Base-by-base conservation (phyloP, 2,113 vertebrate species). In the Onychostoma macrolepis region DNA sequence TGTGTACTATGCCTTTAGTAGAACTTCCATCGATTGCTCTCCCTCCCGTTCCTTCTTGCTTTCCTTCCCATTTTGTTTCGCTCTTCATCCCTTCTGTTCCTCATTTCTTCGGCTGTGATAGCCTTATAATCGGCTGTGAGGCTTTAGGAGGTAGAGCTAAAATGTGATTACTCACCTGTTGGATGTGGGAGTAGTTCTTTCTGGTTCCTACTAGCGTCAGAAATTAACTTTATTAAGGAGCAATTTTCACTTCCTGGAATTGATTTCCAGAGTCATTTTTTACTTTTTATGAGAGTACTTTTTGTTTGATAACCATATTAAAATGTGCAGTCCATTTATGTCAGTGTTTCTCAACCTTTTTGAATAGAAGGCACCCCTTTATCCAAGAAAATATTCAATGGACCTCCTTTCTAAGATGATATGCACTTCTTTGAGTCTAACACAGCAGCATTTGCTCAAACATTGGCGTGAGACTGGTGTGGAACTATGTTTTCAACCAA, bases 31-130 rank as follows among this genome's bases (percentile, higher is more conserved):
- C 11, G n/a, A 89, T 86, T 84, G 2, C 50, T 88, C 76, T 24
- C 84, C 61, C 75, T 78, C 71, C 71, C 43, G 11, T 15, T 89
- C 88, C 88, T 85, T 89, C 89, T 91, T 78, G 87, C 61, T 86
- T 17, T 84, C 76, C 81, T 65, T 80, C 56, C 65, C 41, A 86
- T 85, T 72, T 65, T 88, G 53, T 81, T 85, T 87, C 80, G 85
- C 85, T 86, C 67, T 53, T 58, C 69, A 75, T 61, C 38, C 13
- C 79, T 76, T 56, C 12, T 76, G 53, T 63, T 43, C 19, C 58
- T 28, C n/a, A 61, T 50, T 69, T 80, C 81, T 80, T 74, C 19
- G 6, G 43, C 50, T 58, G 48, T 61, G 58, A 81, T 69, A 24
- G 6, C 58, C 71, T 76, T 78, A 67, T 89, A 81, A 81, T 33